Conservation (phyloP, 2,888 invertebrate genomes). For the Pheosia gnoma region DNA sequence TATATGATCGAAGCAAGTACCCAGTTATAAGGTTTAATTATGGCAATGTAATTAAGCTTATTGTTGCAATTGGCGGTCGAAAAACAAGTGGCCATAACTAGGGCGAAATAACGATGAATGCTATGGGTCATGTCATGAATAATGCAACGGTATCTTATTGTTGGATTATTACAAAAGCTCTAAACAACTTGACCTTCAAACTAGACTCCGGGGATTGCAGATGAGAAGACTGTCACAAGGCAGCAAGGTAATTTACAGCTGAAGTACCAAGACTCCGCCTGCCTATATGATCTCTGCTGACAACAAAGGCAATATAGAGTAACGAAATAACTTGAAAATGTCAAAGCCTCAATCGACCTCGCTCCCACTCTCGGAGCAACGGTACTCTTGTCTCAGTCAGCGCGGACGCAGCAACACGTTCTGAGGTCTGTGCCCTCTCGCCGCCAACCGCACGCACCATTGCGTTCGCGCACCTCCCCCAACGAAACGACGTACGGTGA, state of each 20-base stretch:
- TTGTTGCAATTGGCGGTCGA: neutral
- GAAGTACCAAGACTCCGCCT: conserved; percentile 24
- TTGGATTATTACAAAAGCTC: conserved; percentile 1
- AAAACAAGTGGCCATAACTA: neutral
- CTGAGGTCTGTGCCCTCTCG: conserved; percentile 77
- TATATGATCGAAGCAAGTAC: no score
- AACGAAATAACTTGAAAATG: conserved; percentile 77
- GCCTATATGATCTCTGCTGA: conserved; percentile 26
- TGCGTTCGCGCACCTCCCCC: conserved; percentile 49
- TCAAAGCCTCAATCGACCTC: conserved; percentile 71
- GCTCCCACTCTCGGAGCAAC: conserved; percentile 75
- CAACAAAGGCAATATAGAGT: conserved; percentile 55
- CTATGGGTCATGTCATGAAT: neutral
- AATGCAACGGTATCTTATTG: neutral
- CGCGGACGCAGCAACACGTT: conserved; percentile 60
- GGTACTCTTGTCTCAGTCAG: conserved; percentile 70
- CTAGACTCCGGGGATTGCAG: neutral
- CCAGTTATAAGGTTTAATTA: neutral
- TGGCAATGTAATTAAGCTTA: neutral
- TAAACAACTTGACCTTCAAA: conserved; percentile 3
- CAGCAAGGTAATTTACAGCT: conserved; percentile 28
- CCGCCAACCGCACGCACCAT: conserved; percentile 50
- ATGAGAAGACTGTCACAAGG: neutral
- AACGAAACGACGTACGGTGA: conserved; percentile 31
- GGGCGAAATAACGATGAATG: neutral